A percentile compares a stretch with the other conserved stretches of the same genome.
Evolutionary conservation across 2,113 vertebrate genomes (phyloP).

Genomic region (Onychostruthus taczanowskii): DNA sequence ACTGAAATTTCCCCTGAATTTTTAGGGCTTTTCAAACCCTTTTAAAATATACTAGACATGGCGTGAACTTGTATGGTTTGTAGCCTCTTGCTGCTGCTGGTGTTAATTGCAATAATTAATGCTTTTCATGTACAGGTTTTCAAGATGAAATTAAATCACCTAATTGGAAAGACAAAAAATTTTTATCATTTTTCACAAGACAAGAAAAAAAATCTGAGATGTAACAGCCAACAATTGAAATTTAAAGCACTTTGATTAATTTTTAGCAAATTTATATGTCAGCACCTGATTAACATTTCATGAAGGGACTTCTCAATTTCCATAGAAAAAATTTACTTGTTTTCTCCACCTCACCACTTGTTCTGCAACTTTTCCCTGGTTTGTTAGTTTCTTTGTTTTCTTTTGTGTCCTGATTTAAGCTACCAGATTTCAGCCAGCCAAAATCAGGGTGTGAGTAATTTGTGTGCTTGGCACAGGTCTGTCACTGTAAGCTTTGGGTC

Average conservation of each 20-base stretch:
- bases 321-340: neutral
- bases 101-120: neutral
- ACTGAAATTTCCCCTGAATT: neutral
- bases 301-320: neutral
- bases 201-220: neutral
- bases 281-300: neutral
- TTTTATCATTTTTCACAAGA: neutral
- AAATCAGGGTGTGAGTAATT: neutral
- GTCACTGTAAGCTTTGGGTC: neutral
- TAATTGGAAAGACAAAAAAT: neutral
- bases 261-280: neutral
- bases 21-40: neutral
- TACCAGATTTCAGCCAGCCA: neutral
- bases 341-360: neutral
- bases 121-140: neutral
- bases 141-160: neutral
- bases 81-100: neutral
- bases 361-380: neutral
- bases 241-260: neutral
- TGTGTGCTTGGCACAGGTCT: neutral
- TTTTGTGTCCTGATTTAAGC: neutral
- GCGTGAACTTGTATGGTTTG: neutral
- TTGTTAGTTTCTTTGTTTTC: neutral
- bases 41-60: neutral
- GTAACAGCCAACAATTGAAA: neutral